A percentile compares a stretch with the other conserved stretches of the same genome.
These are phyloP conservation scores for Noctua pronuba DNA, from an alignment of 2,888 invertebrate species.

Conservation along the genomic window DNA sequence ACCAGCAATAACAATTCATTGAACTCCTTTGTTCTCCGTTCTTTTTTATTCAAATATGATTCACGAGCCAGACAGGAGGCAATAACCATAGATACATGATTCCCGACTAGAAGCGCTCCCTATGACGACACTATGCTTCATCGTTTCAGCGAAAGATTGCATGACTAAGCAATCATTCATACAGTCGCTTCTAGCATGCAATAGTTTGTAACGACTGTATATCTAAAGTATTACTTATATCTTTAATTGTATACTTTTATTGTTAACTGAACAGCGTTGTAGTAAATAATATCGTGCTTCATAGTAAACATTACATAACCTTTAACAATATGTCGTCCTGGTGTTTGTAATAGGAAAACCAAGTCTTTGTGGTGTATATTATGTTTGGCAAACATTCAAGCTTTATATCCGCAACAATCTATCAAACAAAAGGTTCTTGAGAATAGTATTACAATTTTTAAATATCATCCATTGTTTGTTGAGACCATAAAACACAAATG, in stretches of 20 bases:
- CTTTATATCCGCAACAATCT: slow-evolving; percentile 29
- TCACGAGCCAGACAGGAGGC: slow-evolving; percentile 60
- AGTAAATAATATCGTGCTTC: slow-evolving; percentile 38
- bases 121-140: slow-evolving; percentile 79
- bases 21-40: slow-evolving; percentile 59
- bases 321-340: slow-evolving; percentile 12
- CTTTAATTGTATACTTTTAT: slow-evolving; percentile 25
- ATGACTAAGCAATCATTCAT: slow-evolving; percentile 80
- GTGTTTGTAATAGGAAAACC: slow-evolving; percentile 13
- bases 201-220: slow-evolving; percentile 58
- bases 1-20: slow-evolving; percentile 42
- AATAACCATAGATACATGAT: slow-evolving; percentile 68
- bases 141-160: slow-evolving; percentile 82
- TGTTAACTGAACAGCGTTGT: slow-evolving; percentile 24
- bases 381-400: slow-evolving; percentile 52
- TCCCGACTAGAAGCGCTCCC: slow-evolving; percentile 67
- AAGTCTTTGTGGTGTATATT: slow-evolving; percentile 27
- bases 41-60: slow-evolving; percentile 55
- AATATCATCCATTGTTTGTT: slow-evolving; percentile 30
- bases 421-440: slow-evolving; percentile 32
- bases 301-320: slow-evolving; percentile 47
- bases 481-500: background rate
- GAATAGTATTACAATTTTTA: slow-evolving; percentile 19
- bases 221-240: slow-evolving; percentile 34
- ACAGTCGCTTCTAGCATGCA: slow-evolving; percentile 73